A percentile compares a stretch with the other conserved stretches of the same genome.
phyloP scores from a whole-genome alignment of 2,113 vertebrate genomes.

The Eubucco bourcierii region DNA sequence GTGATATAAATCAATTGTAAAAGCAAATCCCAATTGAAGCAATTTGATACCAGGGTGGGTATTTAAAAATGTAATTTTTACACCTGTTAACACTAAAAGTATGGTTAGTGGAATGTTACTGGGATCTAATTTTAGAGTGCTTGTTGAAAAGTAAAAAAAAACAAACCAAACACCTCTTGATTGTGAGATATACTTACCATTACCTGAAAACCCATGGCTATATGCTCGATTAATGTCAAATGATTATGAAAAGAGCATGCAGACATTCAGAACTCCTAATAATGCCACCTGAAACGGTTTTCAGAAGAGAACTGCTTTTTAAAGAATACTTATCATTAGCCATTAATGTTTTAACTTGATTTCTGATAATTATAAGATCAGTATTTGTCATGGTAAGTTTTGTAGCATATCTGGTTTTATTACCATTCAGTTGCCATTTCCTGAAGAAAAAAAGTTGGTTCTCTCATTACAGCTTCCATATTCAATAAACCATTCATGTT shows the following conservation, averaged over 20 bases:
- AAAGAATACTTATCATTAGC: not conserved
- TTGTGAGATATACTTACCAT: not conserved
- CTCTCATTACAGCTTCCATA: not conserved
- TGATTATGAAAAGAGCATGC: not conserved
- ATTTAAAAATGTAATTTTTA: not conserved
- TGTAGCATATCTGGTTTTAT: not conserved
- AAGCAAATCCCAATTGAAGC: not conserved
- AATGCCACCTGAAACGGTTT: not conserved
- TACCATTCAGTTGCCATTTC: not conserved
- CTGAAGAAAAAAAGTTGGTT: not conserved
- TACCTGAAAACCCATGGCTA: not conserved
- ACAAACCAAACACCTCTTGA: not conserved
- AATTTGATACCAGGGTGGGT: not conserved
- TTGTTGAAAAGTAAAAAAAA: not conserved
- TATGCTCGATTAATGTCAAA: not conserved
- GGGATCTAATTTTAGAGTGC: not conserved
- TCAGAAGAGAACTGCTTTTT: not conserved
- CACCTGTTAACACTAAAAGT: not conserved
- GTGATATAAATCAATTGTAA: not conserved
- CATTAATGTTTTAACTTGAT: not conserved
- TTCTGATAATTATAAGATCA: not conserved
- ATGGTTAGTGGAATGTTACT: not conserved
- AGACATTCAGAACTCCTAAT: not conserved
- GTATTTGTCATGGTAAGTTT: not conserved
- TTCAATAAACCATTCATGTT: not conserved